Base-by-base conservation (phyloP, 1,140 invertebrate species). In the Lepidurus packardi region DNA sequence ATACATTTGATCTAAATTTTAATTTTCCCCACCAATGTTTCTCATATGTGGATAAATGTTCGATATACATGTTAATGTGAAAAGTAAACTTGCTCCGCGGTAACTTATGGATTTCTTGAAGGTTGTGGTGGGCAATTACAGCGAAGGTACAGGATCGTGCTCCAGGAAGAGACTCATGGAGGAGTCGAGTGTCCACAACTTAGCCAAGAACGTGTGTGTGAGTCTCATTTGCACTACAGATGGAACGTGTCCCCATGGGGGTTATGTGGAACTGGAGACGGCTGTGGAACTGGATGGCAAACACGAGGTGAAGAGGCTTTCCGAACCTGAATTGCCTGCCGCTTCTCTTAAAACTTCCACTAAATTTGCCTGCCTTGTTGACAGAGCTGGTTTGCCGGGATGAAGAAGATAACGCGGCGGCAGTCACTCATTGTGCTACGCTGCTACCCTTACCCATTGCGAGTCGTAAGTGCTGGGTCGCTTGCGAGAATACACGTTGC, bases 71-170 rank as follows among this genome's bases (percentile, higher is more conserved):
- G 34, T 4, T 34, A 34, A 34, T 34, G 34, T 4, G 34, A 4
- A 34, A 65, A 21, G 53, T 65, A 65, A 65, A 13, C 45, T 7
- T 47, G 45, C 16, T 47, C 34, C 34, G 34, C 34, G 34, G 34
- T 65, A 65, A 65, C 53, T 65, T 65, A 65, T 65, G 9, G 13
- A 9, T 7, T 65, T 65, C 21, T 43, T 41, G 7, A 34, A 77
- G 76, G 8, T 47, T 77, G 44, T 41, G 44, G 76, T 41, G 24
- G 44, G 21, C 44, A 77, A 43, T 34, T 45, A 21, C 75, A 77
- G 41, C 43, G 75, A 9, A 34, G 78, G 73, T 25, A 76, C 43
- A 13, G 81, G 80, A 47, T 78, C 74, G 7, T 81, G 78, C 24
- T 73, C n/a, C 44, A 43, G 73, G 16, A 77, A 79, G 25, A 78